phyloP scores from a whole-genome alignment of 64 coral and sea anemone genomes.

The Actinia equina region DNA sequence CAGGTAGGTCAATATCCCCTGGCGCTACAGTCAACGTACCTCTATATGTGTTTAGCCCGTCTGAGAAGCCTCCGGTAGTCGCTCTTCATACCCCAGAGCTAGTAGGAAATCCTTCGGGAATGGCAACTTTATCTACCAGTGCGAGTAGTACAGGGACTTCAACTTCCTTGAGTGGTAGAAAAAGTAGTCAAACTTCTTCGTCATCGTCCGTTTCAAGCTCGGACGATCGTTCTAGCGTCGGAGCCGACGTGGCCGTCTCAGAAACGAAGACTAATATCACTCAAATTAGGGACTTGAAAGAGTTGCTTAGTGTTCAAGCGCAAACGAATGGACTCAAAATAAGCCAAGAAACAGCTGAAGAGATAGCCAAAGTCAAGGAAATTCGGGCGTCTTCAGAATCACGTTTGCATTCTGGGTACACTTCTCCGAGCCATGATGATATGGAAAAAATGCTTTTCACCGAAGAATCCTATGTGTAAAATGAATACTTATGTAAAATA shows the following conservation, averaged over 20 bases:
- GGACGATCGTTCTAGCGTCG: conserved; percentile 85
- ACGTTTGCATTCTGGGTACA: conserved; percentile 32
- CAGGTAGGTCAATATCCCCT: too few species aligned
- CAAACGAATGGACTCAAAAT: conserved; percentile 94
- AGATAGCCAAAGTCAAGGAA: conserved; percentile 84
- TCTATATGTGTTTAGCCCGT: not conserved
- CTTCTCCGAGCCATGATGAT: conserved; percentile 80
- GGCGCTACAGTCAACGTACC: not conserved
- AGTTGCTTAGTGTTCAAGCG: conserved; percentile 57
- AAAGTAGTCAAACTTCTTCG: conserved; percentile 71
- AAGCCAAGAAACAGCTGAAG: conserved; percentile 71
- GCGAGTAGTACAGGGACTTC: not conserved
- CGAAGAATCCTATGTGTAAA: conserved; percentile 90
- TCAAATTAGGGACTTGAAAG: conserved; percentile 83
- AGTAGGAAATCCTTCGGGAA: not conserved
- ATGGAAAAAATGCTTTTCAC: conserved; percentile 93
- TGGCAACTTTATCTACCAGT: not conserved
- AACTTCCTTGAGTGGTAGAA: not conserved
- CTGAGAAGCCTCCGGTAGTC: not conserved
- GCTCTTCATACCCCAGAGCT: not conserved
- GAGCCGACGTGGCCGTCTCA: conserved; percentile 61
- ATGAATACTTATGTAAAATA: not conserved
- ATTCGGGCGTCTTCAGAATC: conserved; percentile 30
- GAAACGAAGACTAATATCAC: conserved; percentile 76
- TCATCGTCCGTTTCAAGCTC: conserved; percentile 88